Evolutionary conservation across 1,140 invertebrate genomes (phyloP).

Genomic region (Heliconius nattereri): DNA sequence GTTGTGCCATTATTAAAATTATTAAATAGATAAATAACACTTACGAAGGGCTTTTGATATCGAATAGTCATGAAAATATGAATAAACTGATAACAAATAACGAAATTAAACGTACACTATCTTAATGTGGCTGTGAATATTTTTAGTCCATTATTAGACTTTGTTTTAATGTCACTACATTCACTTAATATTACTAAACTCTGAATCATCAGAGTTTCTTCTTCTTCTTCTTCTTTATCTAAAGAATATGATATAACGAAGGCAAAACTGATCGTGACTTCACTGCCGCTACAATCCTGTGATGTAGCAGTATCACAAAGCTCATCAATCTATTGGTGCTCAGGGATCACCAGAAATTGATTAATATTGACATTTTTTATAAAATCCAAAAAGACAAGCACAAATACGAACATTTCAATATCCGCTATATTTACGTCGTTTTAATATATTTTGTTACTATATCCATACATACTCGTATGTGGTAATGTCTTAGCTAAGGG

Average conservation of each 20-base stretch:
- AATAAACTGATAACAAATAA: background rate
- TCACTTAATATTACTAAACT: background rate
- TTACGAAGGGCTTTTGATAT: too few relatives aligned
- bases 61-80: too few relatives aligned
- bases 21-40: background rate
- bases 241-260: background rate
- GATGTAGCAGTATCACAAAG: slow-evolving; percentile 33
- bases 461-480: slow-evolving; percentile 1
- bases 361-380: slow-evolving; percentile 16
- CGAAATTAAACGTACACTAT: background rate
- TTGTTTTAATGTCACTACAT: background rate
- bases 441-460: slow-evolving; percentile 33
- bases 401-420: background rate
- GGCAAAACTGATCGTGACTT: slow-evolving; percentile 37
- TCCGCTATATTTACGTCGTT: slow-evolving; percentile 13
- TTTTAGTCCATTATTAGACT: background rate
- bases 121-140: slow-evolving; percentile 3
- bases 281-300: slow-evolving; percentile 30
- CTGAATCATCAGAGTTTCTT: background rate
- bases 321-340: slow-evolving; percentile 31
- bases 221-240: too few relatives aligned
- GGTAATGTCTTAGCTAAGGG: slow-evolving; percentile 22
- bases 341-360: slow-evolving; percentile 32
- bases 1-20: slow-evolving; percentile 9
- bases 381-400: background rate